Base-by-base conservation (phyloP, 1,140 invertebrate species). In the Calliphora vicina region DNA sequence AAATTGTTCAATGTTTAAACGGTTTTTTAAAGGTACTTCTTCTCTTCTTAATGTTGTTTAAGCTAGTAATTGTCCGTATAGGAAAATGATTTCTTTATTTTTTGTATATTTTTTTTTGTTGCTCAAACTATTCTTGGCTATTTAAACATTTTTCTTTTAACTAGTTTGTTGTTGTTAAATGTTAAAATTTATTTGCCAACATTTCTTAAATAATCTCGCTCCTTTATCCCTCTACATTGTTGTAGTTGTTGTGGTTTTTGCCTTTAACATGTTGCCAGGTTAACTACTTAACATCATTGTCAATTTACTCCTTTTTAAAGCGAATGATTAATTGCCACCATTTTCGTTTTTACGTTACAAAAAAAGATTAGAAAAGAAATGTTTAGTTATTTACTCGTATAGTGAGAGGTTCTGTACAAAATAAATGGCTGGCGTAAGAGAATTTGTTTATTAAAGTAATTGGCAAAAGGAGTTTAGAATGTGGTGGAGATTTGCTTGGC, bases 111-210 rank as follows among this genome's bases (percentile, higher is more conserved):
- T 50, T 3, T 50, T 50, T 50, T 43, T 43, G 42, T 5, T 6
- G 42, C 12, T 3, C 45, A 50, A 50, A 35, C 13, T 50, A 50
- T 50, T 50, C 35, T 35, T 35, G 10, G 10, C 35, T 35, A 35
- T 35, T 35, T 35, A 35, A 50, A 50, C 45, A n/a, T 67, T 67
- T 67, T 23, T 25, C n/a, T 67, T 67, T 67, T 67, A 67, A 12
- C 0, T n/a, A n/a, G n/a, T n/a, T n/a, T n/a, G 61, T 67, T 23
- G 61, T 67, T 25, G 61, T 67, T 25, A 8, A 67, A 20, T 67
- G 61, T 67, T 67, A 67, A 67, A 67, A 23, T 67, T 67, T 67
- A 67, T 67, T 67, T 67, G 61, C 61, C n/a, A 67, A 67, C 61
- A 67, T 67, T 67, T 67, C 61, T 25, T 67, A 67, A 67, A 67